Evolutionary conservation across 2,113 vertebrate species (phyloP), one percentile per base, ranked within the genome.

Genomic region (Hippocampus guttulatus): DNA sequence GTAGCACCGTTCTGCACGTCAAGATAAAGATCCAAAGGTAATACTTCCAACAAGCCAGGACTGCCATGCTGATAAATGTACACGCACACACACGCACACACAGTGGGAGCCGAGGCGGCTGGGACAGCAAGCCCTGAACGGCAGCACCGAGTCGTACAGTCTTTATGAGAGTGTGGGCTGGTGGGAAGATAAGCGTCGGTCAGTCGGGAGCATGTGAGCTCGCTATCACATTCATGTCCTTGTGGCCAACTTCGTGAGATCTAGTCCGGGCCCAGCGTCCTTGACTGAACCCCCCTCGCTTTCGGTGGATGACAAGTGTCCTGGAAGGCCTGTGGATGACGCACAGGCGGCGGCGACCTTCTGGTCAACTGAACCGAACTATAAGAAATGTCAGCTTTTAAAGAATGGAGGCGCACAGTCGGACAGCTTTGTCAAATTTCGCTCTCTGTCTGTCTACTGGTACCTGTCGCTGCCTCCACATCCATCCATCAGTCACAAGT

Each of bases 11-110:
- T 83, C 90, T 90, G 85, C 90, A 91, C 72, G 88, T 81, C 71
- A 92, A 70, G 78, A 91, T 88, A 89, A 86, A 89, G 85, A 92
- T 92, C 92, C 92, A 92, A 71, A 92, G 87, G 82, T 91, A 92
- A 88, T 91, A 91, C 80, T 88, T 92, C 90, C 90, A 92, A 77
- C 88, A 88, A 12, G 71, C 80, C 78, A 75, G 80, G 79, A 84
- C 88, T 84, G 92, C 91, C 92, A 92, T 93, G 76, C 85, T 91
- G 83, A 54, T 61, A 18, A 63, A 60, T 43, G 75, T 25, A 16
- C 41, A 49, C 61, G n/a, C 54, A 55, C 20, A 21, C 54, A 55
- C 20, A 21, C 54, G n/a, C 54, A 58, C 58, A 16, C 58, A 18
- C 11, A 47, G 64, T 47, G 77, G 40, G 76, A 87, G 81, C 67